Conservation (phyloP, 2,113 vertebrate genomes). For the Gnathonemus longibarbis region DNA sequence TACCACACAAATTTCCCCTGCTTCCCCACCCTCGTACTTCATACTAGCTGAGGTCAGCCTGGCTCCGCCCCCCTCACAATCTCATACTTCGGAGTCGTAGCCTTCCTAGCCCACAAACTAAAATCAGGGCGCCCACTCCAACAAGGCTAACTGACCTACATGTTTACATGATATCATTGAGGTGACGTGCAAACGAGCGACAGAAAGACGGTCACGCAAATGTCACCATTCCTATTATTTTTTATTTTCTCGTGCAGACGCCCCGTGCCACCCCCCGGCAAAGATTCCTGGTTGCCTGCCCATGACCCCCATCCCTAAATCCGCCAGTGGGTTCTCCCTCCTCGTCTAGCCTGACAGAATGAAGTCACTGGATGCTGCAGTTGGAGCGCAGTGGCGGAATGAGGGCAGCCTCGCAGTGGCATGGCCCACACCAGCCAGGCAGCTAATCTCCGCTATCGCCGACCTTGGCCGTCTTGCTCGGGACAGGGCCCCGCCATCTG, state of each 20-base stretch:
- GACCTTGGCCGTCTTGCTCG: conserved; percentile 14
- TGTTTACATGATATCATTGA: background rate
- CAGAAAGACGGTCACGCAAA: background rate
- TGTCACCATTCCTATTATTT: background rate
- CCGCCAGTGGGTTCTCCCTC: background rate
- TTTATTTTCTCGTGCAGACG: background rate
- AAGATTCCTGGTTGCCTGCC: background rate
- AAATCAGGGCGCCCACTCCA: background rate
- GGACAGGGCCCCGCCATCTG: background rate
- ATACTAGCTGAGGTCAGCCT: background rate
- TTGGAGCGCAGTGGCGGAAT: background rate
- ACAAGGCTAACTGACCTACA: background rate
- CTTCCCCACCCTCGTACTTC: background rate
- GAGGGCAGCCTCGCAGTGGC: background rate
- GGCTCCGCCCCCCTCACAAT: background rate
- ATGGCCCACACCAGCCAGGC: background rate
- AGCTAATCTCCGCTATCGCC: background rate
- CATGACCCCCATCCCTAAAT: background rate
- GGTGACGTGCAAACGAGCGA: background rate
- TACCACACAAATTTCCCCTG: background rate
- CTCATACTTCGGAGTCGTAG: background rate
- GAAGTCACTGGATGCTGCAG: background rate
- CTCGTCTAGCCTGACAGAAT: background rate
- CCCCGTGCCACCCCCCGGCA: background rate
- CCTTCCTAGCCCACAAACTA: background rate